Evolutionary conservation across 2,888 invertebrate genomes (phyloP).

Genomic region (Minunthozetes semirufus): DNA sequence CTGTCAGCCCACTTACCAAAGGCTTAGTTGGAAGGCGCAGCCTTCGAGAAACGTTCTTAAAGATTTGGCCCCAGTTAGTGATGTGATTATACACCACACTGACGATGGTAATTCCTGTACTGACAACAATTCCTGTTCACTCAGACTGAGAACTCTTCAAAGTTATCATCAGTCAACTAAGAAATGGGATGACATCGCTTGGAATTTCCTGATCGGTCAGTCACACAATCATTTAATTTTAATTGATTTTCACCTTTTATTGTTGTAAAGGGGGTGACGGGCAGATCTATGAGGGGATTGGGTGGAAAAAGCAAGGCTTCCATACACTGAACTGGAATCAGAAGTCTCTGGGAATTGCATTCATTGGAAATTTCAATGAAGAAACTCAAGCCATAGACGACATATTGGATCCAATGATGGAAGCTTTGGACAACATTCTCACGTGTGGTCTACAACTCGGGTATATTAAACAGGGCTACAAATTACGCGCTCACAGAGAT

Average conservation of each 20-base stretch:
- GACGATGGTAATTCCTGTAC: slow-evolving; percentile 26
- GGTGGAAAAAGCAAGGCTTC: slow-evolving; percentile 31
- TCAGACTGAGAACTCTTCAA: slow-evolving; percentile 17
- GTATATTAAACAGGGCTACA: background rate
- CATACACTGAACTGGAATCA: slow-evolving; percentile 35
- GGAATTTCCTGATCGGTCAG: slow-evolving; percentile 33
- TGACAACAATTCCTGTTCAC: background rate
- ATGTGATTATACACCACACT: slow-evolving; percentile 34
- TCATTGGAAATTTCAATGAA: slow-evolving; percentile 32
- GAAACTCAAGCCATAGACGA: background rate
- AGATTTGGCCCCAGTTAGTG: background rate
- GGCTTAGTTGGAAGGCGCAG: too few species aligned
- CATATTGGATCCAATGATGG: background rate
- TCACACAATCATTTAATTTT: too few species aligned
- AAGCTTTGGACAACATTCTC: background rate
- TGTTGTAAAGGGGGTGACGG: slow-evolving; percentile 3
- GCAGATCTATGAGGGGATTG: slow-evolving; percentile 29
- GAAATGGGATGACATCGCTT: slow-evolving; percentile 34
- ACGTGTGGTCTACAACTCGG: slow-evolving; percentile 26
- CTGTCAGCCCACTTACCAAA: too few species aligned
- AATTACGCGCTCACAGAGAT: slow-evolving; percentile 31
- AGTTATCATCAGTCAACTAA: slow-evolving; percentile 25
- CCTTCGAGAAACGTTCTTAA: too few species aligned
- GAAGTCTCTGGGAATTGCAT: slow-evolving; percentile 32
- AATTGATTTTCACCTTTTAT: too few species aligned